phyloP scores from a whole-genome alignment of 2,113 vertebrate species.

The Daboia siamensis region DNA sequence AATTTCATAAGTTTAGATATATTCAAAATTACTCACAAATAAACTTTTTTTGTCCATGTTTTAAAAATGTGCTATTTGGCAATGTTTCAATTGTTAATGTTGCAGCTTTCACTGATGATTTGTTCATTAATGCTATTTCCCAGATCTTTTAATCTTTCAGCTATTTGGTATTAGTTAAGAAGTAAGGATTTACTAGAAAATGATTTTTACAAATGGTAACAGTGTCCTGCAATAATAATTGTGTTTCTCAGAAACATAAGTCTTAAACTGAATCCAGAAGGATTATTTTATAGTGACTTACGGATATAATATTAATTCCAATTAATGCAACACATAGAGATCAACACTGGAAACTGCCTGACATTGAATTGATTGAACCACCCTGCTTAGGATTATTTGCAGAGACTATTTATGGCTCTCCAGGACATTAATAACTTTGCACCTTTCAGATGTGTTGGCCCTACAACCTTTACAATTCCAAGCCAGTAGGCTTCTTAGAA shows the following conservation, averaged over 20 bases:
- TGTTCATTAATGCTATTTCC: conserved; percentile 18
- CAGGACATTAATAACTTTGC: neutral
- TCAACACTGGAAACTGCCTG: neutral
- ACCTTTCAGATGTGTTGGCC: neutral
- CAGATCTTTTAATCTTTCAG: neutral
- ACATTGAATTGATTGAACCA: neutral
- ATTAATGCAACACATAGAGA: neutral
- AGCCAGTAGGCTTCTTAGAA: neutral
- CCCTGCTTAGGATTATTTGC: neutral
- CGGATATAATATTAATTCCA: conserved; percentile 7
- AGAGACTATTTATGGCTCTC: neutral
- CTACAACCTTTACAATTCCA: neutral
- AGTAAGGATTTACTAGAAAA: conserved; percentile 22
- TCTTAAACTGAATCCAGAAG: conserved; percentile 10
- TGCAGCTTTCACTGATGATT: neutral
- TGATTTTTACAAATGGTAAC: conserved; percentile 9
- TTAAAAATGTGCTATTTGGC: neutral
- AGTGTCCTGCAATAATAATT: neutral
- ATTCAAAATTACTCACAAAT: neutral
- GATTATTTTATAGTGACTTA: conserved; percentile 4
- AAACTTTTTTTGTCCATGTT: neutral
- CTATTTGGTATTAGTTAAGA: conserved; percentile 15
- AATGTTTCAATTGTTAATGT: neutral
- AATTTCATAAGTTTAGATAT: neutral
- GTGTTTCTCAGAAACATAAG: neutral